phyloP scores from a whole-genome alignment of 2,888 invertebrate species.

The Melolontha melolontha region DNA sequence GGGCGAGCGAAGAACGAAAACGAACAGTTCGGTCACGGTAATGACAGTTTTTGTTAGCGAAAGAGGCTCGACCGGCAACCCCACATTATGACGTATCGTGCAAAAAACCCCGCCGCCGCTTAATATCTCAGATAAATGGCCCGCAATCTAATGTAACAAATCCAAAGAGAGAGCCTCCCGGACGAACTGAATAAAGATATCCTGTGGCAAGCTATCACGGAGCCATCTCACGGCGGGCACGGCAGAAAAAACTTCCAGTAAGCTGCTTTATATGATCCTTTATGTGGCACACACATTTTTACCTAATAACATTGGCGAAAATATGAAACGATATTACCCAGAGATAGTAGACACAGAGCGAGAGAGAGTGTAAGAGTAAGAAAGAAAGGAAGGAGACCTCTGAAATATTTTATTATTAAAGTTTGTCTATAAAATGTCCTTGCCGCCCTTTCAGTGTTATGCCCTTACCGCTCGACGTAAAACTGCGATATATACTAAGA shows the following conservation, averaged over 20 bases:
- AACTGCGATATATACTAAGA: neutral
- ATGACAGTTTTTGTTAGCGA: conserved; percentile 36
- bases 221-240: conserved; percentile 11
- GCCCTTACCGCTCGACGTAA: neutral
- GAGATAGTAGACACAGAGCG: neutral
- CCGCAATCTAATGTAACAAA: conserved; percentile 40
- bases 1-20: conserved; percentile 4
- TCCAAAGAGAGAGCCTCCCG: conserved; percentile 22
- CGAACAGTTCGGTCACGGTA: conserved; percentile 21
- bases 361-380: neutral
- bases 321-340: conserved; percentile 37
- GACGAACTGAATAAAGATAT: conserved; percentile 40
- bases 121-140: conserved; percentile 43
- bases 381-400: neutral
- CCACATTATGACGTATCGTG: conserved; percentile 34
- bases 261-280: conserved; percentile 40
- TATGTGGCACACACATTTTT: conserved; percentile 39
- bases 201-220: conserved; percentile 12
- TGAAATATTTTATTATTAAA: conserved; percentile 34
- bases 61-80: conserved; percentile 1
- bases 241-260: conserved; percentile 31
- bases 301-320: conserved; percentile 40
- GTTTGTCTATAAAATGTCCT: conserved; percentile 32
- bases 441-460: conserved; percentile 12
- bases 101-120: conserved; percentile 23